phyloP scores from a whole-genome alignment of 30 jellyfish, hydroid and myxozoan genomes.

The Aurelia sp. region DNA sequence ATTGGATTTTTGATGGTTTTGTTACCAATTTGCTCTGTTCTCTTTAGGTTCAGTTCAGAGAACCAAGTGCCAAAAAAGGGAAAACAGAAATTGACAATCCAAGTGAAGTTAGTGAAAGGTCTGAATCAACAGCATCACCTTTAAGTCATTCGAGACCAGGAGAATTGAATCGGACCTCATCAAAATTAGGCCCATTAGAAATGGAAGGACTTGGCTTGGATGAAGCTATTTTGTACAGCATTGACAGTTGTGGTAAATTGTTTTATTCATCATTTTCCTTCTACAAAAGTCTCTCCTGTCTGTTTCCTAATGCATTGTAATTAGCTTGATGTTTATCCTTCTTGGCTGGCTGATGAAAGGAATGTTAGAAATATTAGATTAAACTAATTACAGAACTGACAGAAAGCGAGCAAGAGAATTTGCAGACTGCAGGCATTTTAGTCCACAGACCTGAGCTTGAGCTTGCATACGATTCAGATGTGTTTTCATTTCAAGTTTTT shows the following conservation, averaged over 20 bases:
- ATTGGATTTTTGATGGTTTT: too few species aligned
- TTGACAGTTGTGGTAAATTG: slow-evolving; percentile 84
- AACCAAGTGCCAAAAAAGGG: slow-evolving; percentile 75
- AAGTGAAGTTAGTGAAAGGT: slow-evolving; percentile 35
- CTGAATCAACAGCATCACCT: slow-evolving; percentile 31
- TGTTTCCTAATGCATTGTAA: too few species aligned
- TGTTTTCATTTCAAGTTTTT: too few species aligned
- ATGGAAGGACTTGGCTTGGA: slow-evolving; percentile 89
- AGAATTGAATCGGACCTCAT: not conserved
- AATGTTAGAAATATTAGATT: too few species aligned
- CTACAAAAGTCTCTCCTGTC: too few species aligned
- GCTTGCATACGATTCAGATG: too few species aligned
- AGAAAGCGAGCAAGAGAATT: too few species aligned
- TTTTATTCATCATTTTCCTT: not conserved
- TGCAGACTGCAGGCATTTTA: too few species aligned
- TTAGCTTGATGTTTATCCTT: too few species aligned
- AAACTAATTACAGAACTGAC: too few species aligned
- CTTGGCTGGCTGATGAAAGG: too few species aligned
- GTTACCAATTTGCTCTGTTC: not conserved
- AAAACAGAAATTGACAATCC: slow-evolving; percentile 45
- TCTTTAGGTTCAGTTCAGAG: slow-evolving; percentile 58
- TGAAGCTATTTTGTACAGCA: slow-evolving; percentile 86
- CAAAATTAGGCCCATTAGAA: slow-evolving; percentile 58
- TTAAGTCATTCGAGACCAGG: slow-evolving; percentile 21
- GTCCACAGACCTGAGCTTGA: too few species aligned